Base-by-base conservation (phyloP, 2,113 vertebrate genomes). In the Albula goreensis region DNA sequence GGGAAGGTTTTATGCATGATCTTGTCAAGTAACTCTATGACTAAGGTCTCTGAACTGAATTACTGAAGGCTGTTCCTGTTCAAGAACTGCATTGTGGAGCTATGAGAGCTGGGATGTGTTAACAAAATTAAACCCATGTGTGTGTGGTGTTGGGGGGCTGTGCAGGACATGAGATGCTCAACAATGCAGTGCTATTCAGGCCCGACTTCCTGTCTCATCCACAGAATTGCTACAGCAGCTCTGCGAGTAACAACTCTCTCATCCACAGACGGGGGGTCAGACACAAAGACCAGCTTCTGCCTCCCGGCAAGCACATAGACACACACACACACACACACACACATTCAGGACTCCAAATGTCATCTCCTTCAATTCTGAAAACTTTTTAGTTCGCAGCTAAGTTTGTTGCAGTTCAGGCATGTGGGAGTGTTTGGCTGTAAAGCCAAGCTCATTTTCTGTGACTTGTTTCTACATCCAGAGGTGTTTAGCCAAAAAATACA, bases 121-220 rank as follows among this genome's bases (percentile, higher is more conserved):
- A 3, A 49, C 78, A 15, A 79, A 77, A 84, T 84, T 49, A 77
- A 84, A 84, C 12, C 83, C 83, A 77, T 25, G 50, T 84, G 83
- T 82, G 52, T 4, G 7, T n/a, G 53, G 57, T 60, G 7, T 60
- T 60, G 57, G 11, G 57, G 11, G 60, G 17, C 15, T 66, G 60
- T 3, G 8, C 3, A 15, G 56, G 56, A 12, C 11, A 12, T 10
- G 56, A 15, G 9, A 15, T 11, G 56, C 56, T 60, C 53, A 56
- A 56, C 53, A 56, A 56, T 56, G 53, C 53, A 56, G 7, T 3
- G 53, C 53, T 56, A 56, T 56, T 56, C 53, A 56, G 53, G 12
- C 53, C 53, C 53, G 8, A 56, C 53, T 56, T 56, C 53, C 53
- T 12, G 53, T 56, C 53, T 56, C 53, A 9, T 56, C 53, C 53